A percentile compares a stretch with the other conserved stretches of the same genome.
Evolutionary conservation across 1,140 invertebrate genomes (phyloP).

Genomic region (Euwallacea similis): DNA sequence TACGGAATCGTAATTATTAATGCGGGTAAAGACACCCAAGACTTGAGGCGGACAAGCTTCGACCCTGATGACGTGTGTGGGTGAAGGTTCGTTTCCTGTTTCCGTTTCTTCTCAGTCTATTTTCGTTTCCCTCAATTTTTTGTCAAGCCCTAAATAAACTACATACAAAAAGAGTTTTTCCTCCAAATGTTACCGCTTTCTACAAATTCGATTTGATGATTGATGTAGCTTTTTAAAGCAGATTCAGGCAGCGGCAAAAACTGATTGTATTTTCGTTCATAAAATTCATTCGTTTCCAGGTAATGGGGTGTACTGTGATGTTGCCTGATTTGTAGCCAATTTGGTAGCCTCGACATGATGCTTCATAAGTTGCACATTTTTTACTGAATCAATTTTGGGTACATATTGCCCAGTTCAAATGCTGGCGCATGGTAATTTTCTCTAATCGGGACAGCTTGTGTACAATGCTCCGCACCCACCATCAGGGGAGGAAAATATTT

Average conservation of each 20-base stretch:
- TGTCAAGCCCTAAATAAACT: slow-evolving; percentile 7
- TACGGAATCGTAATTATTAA: slow-evolving; percentile 22
- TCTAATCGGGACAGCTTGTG: too few species aligned
- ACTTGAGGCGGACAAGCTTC: slow-evolving; percentile 17
- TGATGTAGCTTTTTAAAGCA: slow-evolving; percentile 7
- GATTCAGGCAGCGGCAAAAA: background rate
- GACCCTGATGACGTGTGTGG: slow-evolving; percentile 25
- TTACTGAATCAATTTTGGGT: too few species aligned
- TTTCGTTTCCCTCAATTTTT: slow-evolving; percentile 9
- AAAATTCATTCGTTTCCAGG: background rate
- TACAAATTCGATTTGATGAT: slow-evolving; percentile 11
- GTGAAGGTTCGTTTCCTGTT: slow-evolving; percentile 32
- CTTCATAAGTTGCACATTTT: too few species aligned
- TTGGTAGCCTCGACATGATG: too few species aligned
- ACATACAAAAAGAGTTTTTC: slow-evolving; percentile 5
- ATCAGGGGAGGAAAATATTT: too few species aligned
- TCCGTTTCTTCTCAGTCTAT: slow-evolving; percentile 14
- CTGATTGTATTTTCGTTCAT: too few species aligned
- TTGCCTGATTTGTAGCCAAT: background rate
- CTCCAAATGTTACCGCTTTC: background rate
- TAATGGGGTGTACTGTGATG: background rate
- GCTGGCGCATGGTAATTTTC: too few species aligned
- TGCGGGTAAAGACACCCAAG: slow-evolving; percentile 19
- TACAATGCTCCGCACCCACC: too few species aligned
- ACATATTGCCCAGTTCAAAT: too few species aligned